Evolutionary conservation across 2,113 vertebrate species (phyloP).

Genomic region (Paracanthobrama guichenoti): DNA sequence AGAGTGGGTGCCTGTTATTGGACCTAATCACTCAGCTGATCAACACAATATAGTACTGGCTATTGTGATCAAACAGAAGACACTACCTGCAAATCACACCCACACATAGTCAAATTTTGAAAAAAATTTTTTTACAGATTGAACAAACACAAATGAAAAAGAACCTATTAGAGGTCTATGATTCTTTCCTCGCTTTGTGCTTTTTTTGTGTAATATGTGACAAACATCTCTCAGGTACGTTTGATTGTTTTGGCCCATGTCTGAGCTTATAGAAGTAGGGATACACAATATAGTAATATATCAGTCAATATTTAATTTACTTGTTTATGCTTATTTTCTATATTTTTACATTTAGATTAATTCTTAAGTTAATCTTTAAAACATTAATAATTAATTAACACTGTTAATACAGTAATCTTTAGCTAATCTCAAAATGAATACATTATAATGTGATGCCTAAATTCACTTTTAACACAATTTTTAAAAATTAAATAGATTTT

Average conservation of each 20-base stretch:
- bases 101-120: constrained; percentile 1
- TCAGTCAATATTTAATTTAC: background rate
- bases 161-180: background rate
- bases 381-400: too few species aligned
- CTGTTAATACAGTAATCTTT: too few species aligned
- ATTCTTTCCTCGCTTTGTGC: background rate
- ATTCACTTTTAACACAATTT: too few species aligned
- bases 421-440: too few species aligned
- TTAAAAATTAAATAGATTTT: too few species aligned
- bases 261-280: background rate
- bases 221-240: background rate
- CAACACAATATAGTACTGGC: constrained; percentile 51
- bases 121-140: constrained; percentile 33
- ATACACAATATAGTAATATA: background rate
- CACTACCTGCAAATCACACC: constrained; percentile 34
- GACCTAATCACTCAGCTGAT: constrained; percentile 63
- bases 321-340: background rate
- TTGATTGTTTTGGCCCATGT: background rate
- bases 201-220: background rate
- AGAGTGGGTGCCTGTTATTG: constrained; percentile 63
- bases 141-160: background rate
- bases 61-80: constrained; percentile 66
- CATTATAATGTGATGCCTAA: too few species aligned
- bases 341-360: too few species aligned
- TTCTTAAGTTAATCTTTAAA: too few species aligned